Evolutionary conservation across 2,888 invertebrate species (phyloP), one percentile per base, ranked within the genome.

Genomic region (Scaptodrosophila latifasciaeformis): DNA sequence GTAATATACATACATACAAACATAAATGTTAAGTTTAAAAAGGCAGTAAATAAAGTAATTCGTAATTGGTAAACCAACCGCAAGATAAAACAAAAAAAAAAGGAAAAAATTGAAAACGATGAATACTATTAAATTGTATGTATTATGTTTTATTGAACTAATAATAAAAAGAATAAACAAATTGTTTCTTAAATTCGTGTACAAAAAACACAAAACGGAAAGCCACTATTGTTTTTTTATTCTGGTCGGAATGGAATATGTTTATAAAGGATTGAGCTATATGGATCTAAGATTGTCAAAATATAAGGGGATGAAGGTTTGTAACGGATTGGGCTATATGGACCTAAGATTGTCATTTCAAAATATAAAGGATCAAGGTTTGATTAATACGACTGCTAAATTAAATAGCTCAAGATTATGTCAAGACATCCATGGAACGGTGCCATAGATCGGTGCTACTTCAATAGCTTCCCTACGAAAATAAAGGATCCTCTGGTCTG

Each of bases 181-280:
- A 82, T 72, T 82, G 76, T 79, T 79, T 79, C 79, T 78, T 68
- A 82, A 82, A 72, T 68, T 81, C 81, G 76, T 78, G 81, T 75
- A 82, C 67, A 74, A 58, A 58, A 71, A 67, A 67, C 78, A 74
- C 80, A 80, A 77, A 77, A 58, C 63, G 61, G 67, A 70, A 66
- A 58, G 44, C 34, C 35, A 47, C 12, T 7, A 5, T 42, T 45
- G 39, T 17, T 39, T 54, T n/a, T 57, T 54, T 44, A 44, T 42
- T 27, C 15, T n/a, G n/a, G n/a, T n/a, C n/a, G n/a, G n/a, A n/a
- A n/a, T n/a, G n/a, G n/a, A n/a, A n/a, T n/a, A n/a, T n/a, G n/a
- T n/a, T n/a, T n/a, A n/a, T n/a, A n/a, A n/a, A n/a, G n/a, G n/a
- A n/a, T n/a, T n/a, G n/a, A n/a, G n/a, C n/a, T n/a, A n/a, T n/a